Conservation (phyloP, 1,140 invertebrate genomes). For the Cherax destructor region DNA sequence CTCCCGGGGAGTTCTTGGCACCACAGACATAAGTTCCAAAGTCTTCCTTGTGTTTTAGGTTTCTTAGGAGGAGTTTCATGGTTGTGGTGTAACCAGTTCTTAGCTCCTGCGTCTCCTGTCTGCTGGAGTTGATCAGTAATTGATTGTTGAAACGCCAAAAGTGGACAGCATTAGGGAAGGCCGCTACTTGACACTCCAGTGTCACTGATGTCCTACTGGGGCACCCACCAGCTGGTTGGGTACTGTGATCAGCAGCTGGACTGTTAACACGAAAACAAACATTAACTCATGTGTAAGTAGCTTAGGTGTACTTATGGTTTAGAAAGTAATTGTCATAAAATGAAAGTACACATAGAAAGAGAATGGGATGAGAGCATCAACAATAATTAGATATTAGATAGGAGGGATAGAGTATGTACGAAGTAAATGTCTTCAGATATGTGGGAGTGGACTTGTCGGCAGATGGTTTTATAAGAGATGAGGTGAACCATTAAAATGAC, state of each 20-base stretch:
- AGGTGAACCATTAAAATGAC: no score
- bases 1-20: slow-evolving; percentile 94
- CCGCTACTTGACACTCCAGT: slow-evolving; percentile 80
- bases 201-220: slow-evolving; percentile 87
- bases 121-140: slow-evolving; percentile 69
- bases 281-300: no score
- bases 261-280: slow-evolving; percentile 76
- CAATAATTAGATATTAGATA: no score
- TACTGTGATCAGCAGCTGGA: slow-evolving; percentile 87
- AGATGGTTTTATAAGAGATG: no score
- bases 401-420: no score
- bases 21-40: slow-evolving; percentile 88
- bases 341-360: no score
- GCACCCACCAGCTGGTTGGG: slow-evolving; percentile 88
- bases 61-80: slow-evolving; percentile 90
- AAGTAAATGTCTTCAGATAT: no score
- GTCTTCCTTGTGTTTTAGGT: slow-evolving; percentile 83
- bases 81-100: slow-evolving; percentile 87
- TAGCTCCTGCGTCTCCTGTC: slow-evolving; percentile 67
- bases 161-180: slow-evolving; percentile 71
- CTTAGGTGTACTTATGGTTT: no score
- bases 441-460: no score
- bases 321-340: no score
- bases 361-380: no score
- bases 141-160: slow-evolving; percentile 71